Evolutionary conservation across 2,113 vertebrate genomes (phyloP).

Genomic region (Neopipo cinnamomea): DNA sequence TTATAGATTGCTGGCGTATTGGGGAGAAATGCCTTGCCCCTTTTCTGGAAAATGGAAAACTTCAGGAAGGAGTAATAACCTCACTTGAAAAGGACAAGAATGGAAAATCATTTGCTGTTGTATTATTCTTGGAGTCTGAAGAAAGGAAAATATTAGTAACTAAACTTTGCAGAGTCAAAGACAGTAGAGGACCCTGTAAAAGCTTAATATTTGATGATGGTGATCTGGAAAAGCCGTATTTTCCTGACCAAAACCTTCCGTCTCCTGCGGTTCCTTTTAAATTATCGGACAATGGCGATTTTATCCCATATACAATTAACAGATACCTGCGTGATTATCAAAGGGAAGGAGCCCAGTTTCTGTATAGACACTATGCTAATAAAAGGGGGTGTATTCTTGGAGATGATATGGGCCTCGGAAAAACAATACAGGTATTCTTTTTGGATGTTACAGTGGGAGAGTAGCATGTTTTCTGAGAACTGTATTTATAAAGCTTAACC

Average conservation of each 20-base stretch:
- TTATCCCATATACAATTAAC: constrained; percentile 92
- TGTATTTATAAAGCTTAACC: background rate
- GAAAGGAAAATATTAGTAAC: constrained; percentile 69
- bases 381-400: constrained; percentile 91
- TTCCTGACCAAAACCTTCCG: constrained; percentile 75
- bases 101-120: constrained; percentile 66
- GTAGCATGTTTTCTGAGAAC: background rate
- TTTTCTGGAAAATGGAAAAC: constrained; percentile 63
- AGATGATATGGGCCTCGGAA: constrained; percentile 98
- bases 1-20: constrained; percentile 64
- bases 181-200: constrained; percentile 42
- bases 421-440: constrained; percentile 90
- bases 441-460: background rate
- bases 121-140: constrained; percentile 72
- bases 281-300: constrained; percentile 76
- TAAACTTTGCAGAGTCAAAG: constrained; percentile 65
- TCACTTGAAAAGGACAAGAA: constrained; percentile 69
- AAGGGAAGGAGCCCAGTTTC: constrained; percentile 87
- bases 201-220: constrained; percentile 74
- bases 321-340: constrained; percentile 95
- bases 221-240: constrained; percentile 88
- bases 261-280: constrained; percentile 73
- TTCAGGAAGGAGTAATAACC: constrained; percentile 76
- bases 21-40: constrained; percentile 79
- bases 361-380: constrained; percentile 80